Evolutionary conservation across 2,797 vertebrate genomes (phyloP), one percentile per base, ranked within the genome.

Genomic region (Lithobates pipiens): DNA sequence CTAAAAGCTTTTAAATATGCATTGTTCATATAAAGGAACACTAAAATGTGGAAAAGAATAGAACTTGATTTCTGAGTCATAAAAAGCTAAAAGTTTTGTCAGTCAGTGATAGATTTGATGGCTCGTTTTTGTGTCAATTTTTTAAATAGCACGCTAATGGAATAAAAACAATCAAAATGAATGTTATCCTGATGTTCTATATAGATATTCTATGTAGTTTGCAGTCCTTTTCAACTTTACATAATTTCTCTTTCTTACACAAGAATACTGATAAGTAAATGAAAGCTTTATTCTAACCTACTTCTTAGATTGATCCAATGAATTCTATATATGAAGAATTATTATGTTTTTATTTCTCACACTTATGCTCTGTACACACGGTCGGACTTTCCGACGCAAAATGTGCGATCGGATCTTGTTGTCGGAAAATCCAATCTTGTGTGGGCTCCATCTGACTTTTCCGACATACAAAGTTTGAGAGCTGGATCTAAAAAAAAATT

Each of bases 11-110:
- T 73, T 44, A 44, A 46, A 16, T 25, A 44, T 50, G 16, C 25
- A 50, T 79, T 79, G 44, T 69, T 46, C 77, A 23, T 9, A 69
- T 29, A 79, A 69, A 50, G 25, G 27, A 39, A 78, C 7, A 23
- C 1, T 50, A 32, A 73, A 50, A 79, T 46, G 36, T 69, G n/a
- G 9, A 80, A 70, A 65, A 70, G 11, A n/a, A 44, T 44, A 73
- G 15, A 54, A 32, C 4, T 15, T 46, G 16, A 39, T 68, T 44
- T 67, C 13, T 67, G 23, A 79, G 21, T 27, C 10, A 67, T 11
- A 69, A 5, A 78, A 79, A 27, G 57, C 15, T 42, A 78, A 68
- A 78, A 44, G 77, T 10, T 39, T 61, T 18, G 10, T 10, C 25
- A 69, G 25, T 67, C 42, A 27, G 13, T 44, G 11, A 67, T 42